phyloP scores from a whole-genome alignment of 2,113 vertebrate genomes.

The Halcyon senegalensis region DNA sequence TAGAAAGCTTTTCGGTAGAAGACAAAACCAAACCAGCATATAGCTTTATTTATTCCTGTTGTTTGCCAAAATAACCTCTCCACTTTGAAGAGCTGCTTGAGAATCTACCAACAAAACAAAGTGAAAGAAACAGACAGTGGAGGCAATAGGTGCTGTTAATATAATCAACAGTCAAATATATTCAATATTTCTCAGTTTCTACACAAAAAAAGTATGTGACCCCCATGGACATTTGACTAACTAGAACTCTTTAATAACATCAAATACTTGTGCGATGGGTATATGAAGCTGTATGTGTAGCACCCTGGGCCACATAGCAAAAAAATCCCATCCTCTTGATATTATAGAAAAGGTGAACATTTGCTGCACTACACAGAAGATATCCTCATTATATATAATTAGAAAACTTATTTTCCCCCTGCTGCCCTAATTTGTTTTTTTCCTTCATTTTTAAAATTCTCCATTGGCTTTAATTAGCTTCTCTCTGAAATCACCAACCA shows the following conservation, averaged over 20 bases:
- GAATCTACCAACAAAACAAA: neutral
- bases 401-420: conserved; percentile 35
- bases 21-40: neutral
- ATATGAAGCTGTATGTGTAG: neutral
- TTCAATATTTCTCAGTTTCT: neutral
- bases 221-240: neutral
- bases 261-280: neutral
- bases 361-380: neutral
- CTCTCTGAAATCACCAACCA: conserved; percentile 18
- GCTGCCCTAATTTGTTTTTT: conserved; percentile 26
- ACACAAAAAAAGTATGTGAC: neutral
- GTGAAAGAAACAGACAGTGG: neutral
- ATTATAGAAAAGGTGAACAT: neutral
- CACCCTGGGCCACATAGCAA: neutral
- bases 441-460: neutral
- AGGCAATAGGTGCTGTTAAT: neutral
- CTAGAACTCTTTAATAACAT: neutral
- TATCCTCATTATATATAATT: conserved; percentile 18
- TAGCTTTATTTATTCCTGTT: neutral
- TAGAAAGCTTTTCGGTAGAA: neutral
- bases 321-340: neutral
- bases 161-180: neutral
- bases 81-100: neutral
- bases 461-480: conserved; percentile 35
- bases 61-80: neutral